These are phyloP conservation scores for Melitaea cinxia DNA, from an alignment of 1,140 invertebrate species.

Conservation along the genomic window DNA sequence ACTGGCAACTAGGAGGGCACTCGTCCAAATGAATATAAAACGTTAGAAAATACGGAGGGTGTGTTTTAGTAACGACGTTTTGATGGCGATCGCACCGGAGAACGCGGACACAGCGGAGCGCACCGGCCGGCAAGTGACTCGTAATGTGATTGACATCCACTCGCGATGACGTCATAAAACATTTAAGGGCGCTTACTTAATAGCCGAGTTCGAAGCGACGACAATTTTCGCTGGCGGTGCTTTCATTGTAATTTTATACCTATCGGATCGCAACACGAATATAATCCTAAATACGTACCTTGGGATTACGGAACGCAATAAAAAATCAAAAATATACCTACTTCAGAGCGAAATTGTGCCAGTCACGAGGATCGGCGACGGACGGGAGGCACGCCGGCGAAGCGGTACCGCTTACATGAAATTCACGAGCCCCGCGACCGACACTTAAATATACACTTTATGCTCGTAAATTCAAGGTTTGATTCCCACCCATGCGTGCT, in stretches of 20 bases:
- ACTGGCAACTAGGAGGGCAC: slow-evolving; percentile 15
- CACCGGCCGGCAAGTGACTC: slow-evolving; percentile 25
- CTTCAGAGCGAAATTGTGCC: slow-evolving; percentile 70
- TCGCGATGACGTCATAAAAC: background rate
- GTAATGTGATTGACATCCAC: slow-evolving; percentile 50
- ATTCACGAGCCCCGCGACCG: slow-evolving; percentile 54
- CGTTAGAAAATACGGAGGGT: slow-evolving; percentile 54
- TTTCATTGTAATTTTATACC: background rate
- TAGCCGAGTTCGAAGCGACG: background rate
- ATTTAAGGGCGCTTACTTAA: slow-evolving; percentile 6
- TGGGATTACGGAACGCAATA: slow-evolving; percentile 62
- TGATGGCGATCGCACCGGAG: slow-evolving; percentile 50
- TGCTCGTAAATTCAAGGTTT: slow-evolving; percentile 48
- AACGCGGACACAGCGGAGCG: too few relatives aligned
- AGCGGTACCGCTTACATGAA: slow-evolving; percentile 61
- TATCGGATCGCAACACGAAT: slow-evolving; percentile 18
- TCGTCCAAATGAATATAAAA: slow-evolving; percentile 58
- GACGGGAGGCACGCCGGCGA: slow-evolving; percentile 39
- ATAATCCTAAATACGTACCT: slow-evolving; percentile 29
- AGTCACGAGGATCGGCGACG: slow-evolving; percentile 65
- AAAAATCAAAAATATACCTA: slow-evolving; percentile 72
- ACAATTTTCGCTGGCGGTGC: background rate
- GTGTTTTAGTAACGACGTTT: slow-evolving; percentile 58
- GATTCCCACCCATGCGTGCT: slow-evolving; percentile 42
- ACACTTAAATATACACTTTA: slow-evolving; percentile 59